A percentile compares a stretch with the other conserved stretches of the same genome.
phyloP scores from a whole-genome alignment of 37 sponge, comb jelly and placozoan species.

The Aplysina aerophoba region DNA sequence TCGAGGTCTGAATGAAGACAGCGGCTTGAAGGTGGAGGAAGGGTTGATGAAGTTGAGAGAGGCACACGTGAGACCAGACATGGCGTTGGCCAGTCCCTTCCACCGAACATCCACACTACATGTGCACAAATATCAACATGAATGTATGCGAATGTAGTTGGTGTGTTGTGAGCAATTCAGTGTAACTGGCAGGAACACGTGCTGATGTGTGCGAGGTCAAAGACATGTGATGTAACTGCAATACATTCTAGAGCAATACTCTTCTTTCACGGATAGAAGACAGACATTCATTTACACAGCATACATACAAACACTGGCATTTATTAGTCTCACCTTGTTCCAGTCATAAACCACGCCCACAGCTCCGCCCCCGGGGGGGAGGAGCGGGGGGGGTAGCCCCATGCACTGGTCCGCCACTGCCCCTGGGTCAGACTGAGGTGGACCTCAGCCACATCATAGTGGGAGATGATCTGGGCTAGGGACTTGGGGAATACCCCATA shows the following conservation, averaged over 20 bases:
- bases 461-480: slow-evolving; percentile 81
- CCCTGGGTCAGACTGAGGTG: slow-evolving; percentile 94
- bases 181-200: too few relatives aligned
- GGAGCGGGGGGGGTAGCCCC: slow-evolving; percentile 87
- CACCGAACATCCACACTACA: slow-evolving; percentile 68
- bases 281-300: too few relatives aligned
- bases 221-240: too few relatives aligned
- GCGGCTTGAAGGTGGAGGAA: slow-evolving; percentile 76
- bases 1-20: slow-evolving; percentile 66
- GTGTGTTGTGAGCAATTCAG: not conserved
- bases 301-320: too few relatives aligned
- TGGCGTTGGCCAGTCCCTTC: slow-evolving; percentile 82
- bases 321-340: slow-evolving; percentile 41
- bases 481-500: slow-evolving; percentile 94
- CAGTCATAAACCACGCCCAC: slow-evolving; percentile 87
- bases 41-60: slow-evolving; percentile 81
- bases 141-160: not conserved
- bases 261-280: too few relatives aligned
- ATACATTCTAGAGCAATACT: too few relatives aligned
- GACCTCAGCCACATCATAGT: slow-evolving; percentile 89
- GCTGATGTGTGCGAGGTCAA: too few relatives aligned
- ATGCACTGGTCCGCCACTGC: slow-evolving; percentile 83
- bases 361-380: slow-evolving; percentile 95
- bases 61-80: slow-evolving; percentile 93
- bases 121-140: not conserved